phyloP scores from a whole-genome alignment of 2,113 vertebrate genomes.

The Bathybates hornii region DNA sequence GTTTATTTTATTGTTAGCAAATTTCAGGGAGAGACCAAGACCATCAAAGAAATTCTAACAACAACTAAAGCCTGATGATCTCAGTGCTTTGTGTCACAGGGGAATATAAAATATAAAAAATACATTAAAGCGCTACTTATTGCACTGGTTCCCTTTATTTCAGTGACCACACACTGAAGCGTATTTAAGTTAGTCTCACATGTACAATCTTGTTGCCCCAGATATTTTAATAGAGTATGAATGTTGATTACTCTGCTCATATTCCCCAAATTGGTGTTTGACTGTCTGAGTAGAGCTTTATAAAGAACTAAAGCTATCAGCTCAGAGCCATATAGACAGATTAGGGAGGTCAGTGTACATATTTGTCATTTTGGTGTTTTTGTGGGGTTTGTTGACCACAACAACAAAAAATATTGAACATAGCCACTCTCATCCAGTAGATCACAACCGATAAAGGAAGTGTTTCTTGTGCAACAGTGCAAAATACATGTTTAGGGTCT shows the following conservation, averaged over 20 bases:
- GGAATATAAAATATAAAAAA: not conserved
- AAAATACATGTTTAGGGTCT: not conserved
- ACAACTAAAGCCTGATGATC: not conserved
- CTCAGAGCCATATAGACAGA: not conserved
- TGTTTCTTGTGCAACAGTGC: not conserved
- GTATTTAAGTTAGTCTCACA: not conserved
- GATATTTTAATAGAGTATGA: not conserved
- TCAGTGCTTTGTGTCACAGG: not conserved
- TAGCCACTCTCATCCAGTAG: not conserved
- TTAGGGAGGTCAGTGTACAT: not conserved
- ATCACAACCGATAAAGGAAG: not conserved
- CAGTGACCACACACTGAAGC: not conserved
- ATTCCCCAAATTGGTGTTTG: not conserved
- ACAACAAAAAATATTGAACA: not conserved
- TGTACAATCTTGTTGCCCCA: not conserved
- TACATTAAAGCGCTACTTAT: not conserved
- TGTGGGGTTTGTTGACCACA: not conserved
- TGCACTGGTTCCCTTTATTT: not conserved
- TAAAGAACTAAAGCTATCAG: not conserved
- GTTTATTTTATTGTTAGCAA: not conserved
- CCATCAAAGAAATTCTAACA: not conserved
- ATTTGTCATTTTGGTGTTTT: not conserved
- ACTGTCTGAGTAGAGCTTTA: not conserved
- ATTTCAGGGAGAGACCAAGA: not conserved
- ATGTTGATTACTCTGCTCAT: not conserved